Conservation (phyloP, 2,888 invertebrate genomes). For the Saturnia japonica region DNA sequence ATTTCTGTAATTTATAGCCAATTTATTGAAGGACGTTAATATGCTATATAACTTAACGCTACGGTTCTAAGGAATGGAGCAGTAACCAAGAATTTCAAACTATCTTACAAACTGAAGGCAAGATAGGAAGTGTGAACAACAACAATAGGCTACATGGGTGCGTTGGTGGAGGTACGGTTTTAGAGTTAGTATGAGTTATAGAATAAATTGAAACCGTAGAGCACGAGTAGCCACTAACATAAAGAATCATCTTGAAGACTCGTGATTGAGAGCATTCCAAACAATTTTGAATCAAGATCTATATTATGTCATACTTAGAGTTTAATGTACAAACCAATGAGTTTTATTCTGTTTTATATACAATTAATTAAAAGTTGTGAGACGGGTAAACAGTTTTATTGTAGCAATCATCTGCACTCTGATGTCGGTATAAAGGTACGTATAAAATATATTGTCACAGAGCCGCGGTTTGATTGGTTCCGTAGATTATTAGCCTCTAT, state of each 20-base stretch:
- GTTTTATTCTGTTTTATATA: conserved; percentile 22
- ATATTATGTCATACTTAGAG: neutral
- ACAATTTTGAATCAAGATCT: neutral
- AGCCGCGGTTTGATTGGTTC: conserved; percentile 63
- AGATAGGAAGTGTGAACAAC: no score
- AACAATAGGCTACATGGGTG: no score
- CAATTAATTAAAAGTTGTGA: conserved; percentile 61
- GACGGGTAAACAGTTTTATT: conserved; percentile 74
- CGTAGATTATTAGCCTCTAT: conserved; percentile 74
- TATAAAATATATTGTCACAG: conserved; percentile 63
- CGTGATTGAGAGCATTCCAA: neutral
- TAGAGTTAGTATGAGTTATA: no score
- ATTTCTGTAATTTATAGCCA: no score
- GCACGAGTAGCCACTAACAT: no score
- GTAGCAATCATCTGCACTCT: conserved; percentile 63
- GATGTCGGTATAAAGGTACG: conserved; percentile 59
- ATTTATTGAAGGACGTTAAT: no score
- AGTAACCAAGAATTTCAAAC: no score
- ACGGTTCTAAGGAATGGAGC: no score
- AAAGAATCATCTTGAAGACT: neutral
- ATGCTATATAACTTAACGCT: no score
- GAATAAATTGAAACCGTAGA: no score
- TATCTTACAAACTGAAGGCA: no score
- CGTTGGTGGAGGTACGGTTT: no score
- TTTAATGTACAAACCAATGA: neutral